Base-by-base conservation (phyloP, 2,888 invertebrate genomes). In the Drosophila helvetica region DNA sequence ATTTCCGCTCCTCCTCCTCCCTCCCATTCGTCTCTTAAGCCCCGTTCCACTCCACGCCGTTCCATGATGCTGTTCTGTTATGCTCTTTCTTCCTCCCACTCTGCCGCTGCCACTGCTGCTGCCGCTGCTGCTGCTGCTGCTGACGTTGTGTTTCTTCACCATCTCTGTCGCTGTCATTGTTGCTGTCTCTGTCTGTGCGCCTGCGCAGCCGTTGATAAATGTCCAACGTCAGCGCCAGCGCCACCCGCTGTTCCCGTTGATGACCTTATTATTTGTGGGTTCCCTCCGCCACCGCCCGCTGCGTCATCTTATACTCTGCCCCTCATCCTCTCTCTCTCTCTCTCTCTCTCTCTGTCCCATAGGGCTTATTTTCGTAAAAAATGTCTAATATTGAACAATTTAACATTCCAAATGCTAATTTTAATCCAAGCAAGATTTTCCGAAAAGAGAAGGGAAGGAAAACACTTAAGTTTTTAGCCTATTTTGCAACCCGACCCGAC, bases 231-330 rank as follows among this genome's bases (percentile, higher is more conserved):
- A 33, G 33, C 18, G 48, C n/a, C 30, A 19, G 69, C 66, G 74
- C 79, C 86, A 80, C 89, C 89, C 74, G 84, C 89, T 87, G 89
- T 88, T 88, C 60, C 66, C 82, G 88, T 85, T 89, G 89, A 87
- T 87, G 89, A 87, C 89, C 89, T 89, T 87, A 87, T 84, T 84
- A 91, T 91, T 91, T 89, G 87, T 47, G 52, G 46, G 25, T 7
- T 51, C 33, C 12, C 12, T 33, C 33, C 12, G 5, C 33, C 5
- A 5, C 33, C 33, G 5, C 33, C 33, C 33, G 33, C 33, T 15
- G 33, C 5, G 12, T 15, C 33, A 5, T 33, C 5, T 30, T 30
- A 12, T 12, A 1, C 33, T 33, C 33, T 33, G 7, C 25, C 25
- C 1, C 7, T 25, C 25, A 27, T 27, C 27, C 27, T 2, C 7